These are phyloP conservation scores for Pterocles orientalis DNA, from an alignment of 2,113 vertebrate species.

Conservation along the genomic window DNA sequence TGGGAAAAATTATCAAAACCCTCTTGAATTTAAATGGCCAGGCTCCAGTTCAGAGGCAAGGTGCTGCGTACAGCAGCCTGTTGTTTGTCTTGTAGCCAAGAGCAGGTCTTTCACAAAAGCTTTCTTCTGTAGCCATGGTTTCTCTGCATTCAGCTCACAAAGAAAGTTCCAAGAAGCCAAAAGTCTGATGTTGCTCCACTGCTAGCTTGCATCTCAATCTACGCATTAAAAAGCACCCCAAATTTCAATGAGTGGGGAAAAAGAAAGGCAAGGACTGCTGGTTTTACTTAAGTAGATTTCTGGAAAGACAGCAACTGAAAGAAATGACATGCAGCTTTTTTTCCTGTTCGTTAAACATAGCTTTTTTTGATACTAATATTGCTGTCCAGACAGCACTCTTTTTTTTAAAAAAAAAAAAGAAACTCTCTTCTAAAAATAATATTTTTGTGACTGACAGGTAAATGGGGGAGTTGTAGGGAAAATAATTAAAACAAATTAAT, in stretches of 20 bases:
- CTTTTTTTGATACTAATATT: background rate
- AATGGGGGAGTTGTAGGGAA: background rate
- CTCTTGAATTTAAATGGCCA: background rate
- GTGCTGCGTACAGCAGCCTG: background rate
- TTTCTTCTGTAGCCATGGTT: accelerated
- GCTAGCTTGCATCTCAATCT: background rate
- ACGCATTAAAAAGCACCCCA: background rate
- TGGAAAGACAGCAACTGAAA: background rate
- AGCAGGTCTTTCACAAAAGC: background rate
- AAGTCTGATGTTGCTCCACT: background rate
- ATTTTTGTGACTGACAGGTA: background rate
- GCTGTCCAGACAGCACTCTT: accelerated
- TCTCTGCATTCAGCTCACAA: background rate
- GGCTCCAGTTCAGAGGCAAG: background rate
- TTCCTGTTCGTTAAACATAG: background rate
- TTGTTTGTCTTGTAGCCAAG: accelerated
- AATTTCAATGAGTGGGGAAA: background rate
- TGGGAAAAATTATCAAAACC: background rate
- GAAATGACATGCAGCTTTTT: background rate
- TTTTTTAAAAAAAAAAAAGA: background rate
- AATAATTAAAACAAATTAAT: background rate
- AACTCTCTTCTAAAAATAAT: accelerated
- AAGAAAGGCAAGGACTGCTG: no score
- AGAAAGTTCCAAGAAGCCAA: background rate
- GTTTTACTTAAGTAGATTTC: background rate